A percentile compares a stretch with the other conserved stretches of the same genome.
phyloP scores from a whole-genome alignment of 2,888 invertebrate genomes.

The Ditylenchus weischeri region DNA sequence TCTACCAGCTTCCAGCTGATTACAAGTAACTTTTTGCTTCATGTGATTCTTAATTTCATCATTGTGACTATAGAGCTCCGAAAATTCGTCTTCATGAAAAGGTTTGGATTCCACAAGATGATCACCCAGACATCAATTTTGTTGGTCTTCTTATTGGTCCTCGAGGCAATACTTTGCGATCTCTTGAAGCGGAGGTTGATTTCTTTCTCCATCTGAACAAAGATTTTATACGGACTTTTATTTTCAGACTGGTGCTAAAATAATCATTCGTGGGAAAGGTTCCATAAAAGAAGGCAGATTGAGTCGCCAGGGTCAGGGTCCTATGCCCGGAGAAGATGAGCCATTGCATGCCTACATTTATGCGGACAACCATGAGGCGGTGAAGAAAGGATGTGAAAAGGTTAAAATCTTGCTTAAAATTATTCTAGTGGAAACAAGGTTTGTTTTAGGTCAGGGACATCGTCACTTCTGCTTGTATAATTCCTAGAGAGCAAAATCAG shows the following conservation, averaged over 20 bases:
- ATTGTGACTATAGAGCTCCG: constrained; percentile 74
- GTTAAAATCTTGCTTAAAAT: constrained; percentile 63
- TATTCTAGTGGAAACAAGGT: no score
- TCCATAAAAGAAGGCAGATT: constrained; percentile 98
- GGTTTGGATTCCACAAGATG: constrained; percentile 98
- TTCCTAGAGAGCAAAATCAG: constrained; percentile 96
- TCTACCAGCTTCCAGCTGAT: constrained; percentile 96
- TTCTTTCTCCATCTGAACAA: no score
- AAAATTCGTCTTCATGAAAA: constrained; percentile 94
- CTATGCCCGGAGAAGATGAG: constrained; percentile 97
- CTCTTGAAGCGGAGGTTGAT: constrained; percentile 66
- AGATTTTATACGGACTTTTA: background rate
- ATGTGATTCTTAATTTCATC: background rate
- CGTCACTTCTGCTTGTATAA: constrained; percentile 92
- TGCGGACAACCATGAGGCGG: constrained; percentile 89
- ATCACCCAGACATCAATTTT: constrained; percentile 98
- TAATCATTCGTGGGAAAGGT: constrained; percentile 78
- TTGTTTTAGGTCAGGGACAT: constrained; percentile 82
- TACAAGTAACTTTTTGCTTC: constrained; percentile 73
- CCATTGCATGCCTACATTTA: constrained; percentile 98
- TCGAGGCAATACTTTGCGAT: constrained; percentile 92
- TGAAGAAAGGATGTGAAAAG: constrained; percentile 92
- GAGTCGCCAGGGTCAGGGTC: constrained; percentile 70
- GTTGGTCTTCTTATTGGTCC: constrained; percentile 98
- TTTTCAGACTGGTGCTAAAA: constrained; percentile 53